Evolutionary conservation across 2,113 vertebrate genomes (phyloP).

Genomic region (Phainopepla nitens): DNA sequence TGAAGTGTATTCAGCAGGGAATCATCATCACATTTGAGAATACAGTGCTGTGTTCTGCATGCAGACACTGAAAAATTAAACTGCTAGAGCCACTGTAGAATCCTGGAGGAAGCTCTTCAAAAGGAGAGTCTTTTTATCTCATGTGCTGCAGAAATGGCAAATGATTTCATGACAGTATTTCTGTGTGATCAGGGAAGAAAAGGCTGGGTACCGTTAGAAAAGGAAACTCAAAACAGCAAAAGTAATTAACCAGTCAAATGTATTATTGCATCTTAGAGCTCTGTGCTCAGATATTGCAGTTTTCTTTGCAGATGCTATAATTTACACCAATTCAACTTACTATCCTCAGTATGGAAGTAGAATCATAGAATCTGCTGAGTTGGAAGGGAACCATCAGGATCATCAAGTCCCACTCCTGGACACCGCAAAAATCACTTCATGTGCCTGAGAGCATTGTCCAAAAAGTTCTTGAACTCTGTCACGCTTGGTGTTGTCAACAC

Average conservation of each 20-base stretch:
- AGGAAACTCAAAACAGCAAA: not conserved
- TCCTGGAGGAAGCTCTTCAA: not conserved
- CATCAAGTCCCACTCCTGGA: fast-evolving
- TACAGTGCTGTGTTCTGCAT: not conserved
- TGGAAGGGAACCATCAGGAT: not conserved
- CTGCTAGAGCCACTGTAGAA: not conserved
- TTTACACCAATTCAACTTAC: not conserved
- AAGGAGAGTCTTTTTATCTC: not conserved
- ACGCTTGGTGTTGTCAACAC: not conserved
- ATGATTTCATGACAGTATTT: not conserved
- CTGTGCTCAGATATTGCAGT: not conserved
- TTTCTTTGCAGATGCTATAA: not conserved
- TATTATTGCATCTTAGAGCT: not conserved
- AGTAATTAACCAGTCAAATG: not conserved
- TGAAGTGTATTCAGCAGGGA: not conserved
- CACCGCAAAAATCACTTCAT: not conserved
- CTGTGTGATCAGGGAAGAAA: not conserved
- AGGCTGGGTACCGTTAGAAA: fast-evolving
- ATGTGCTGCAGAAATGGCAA: not conserved
- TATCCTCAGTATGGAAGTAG: not conserved
- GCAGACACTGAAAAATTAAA: not conserved
- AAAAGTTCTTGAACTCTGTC: not conserved
- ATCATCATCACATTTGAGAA: not conserved
- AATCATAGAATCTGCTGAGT: not conserved
- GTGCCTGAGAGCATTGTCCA: no score